Evolutionary conservation across 2,888 invertebrate species (phyloP).

Genomic region (Sepiola atlantica): DNA sequence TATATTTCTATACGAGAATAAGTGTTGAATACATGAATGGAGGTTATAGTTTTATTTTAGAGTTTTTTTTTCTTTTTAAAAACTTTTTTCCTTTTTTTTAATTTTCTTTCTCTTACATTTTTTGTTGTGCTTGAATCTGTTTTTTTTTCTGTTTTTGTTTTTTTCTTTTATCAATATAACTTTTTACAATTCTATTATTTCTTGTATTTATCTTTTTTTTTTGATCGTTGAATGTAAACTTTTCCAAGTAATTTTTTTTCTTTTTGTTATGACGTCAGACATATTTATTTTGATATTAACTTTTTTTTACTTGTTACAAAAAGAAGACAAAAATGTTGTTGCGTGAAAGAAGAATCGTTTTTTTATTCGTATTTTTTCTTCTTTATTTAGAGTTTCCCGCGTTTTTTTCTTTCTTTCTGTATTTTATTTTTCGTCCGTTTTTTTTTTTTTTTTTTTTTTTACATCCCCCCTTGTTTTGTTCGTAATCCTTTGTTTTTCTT

Average conservation of each 20-base stretch:
- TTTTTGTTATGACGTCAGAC: background rate
- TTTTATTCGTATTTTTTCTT: background rate
- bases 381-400: background rate
- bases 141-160: background rate
- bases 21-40: background rate
- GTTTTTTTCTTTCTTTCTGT: no score
- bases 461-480: background rate
- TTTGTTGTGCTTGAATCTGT: background rate
- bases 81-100: background rate
- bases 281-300: background rate
- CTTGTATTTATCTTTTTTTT: background rate
- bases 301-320: background rate
- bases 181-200: background rate
- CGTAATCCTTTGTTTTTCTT: background rate
- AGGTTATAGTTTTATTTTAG: background rate
- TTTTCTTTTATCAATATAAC: background rate
- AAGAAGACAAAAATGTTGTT: background rate
- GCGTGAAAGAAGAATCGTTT: background rate
- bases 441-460: background rate
- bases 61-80: background rate
- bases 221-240: background rate
- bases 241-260: background rate
- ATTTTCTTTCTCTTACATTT: background rate
- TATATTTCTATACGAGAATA: constrained; percentile 4
- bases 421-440: background rate